Evolutionary conservation across 2,797 vertebrate genomes (phyloP).

Genomic region (Amniataba percoides): DNA sequence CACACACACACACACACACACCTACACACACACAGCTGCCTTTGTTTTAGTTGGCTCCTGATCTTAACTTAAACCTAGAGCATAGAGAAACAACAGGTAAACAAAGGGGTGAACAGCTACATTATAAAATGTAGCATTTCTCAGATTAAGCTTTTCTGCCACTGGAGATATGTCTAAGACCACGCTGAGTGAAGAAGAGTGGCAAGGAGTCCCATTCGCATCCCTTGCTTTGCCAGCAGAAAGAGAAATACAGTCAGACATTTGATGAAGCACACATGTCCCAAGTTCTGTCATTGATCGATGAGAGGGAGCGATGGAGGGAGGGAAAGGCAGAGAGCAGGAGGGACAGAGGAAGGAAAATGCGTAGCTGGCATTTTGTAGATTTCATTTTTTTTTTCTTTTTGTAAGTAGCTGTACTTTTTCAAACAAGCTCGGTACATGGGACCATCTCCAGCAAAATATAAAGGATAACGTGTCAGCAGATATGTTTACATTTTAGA

Average conservation of each 20-base stretch:
- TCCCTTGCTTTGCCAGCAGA: constrained; percentile 71
- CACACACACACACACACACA: too few species aligned
- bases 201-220: constrained; percentile 45
- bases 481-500: constrained; percentile 19
- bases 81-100: constrained; percentile 14
- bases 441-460: background rate
- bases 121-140: constrained; percentile 12
- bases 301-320: constrained; percentile 65
- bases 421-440: background rate
- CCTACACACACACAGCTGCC: background rate
- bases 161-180: constrained; percentile 15
- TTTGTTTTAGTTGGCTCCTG: constrained; percentile 15
- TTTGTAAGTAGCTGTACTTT: background rate
- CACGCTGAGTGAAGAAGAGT: constrained; percentile 22
- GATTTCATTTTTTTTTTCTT: constrained; percentile 11
- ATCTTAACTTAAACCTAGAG: background rate
- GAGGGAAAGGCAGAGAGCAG: constrained; percentile 44
- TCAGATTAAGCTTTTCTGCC: constrained; percentile 16
- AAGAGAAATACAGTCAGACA: constrained; percentile 74
- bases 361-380: constrained; percentile 62
- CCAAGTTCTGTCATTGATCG: constrained; percentile 81
- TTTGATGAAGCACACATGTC: constrained; percentile 79
- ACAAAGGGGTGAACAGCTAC: constrained; percentile 14
- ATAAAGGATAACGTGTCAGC: background rate
- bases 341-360: constrained; percentile 54